Conservation (phyloP, 2,797 vertebrate genomes). For the Ctenopoma multispine region DNA sequence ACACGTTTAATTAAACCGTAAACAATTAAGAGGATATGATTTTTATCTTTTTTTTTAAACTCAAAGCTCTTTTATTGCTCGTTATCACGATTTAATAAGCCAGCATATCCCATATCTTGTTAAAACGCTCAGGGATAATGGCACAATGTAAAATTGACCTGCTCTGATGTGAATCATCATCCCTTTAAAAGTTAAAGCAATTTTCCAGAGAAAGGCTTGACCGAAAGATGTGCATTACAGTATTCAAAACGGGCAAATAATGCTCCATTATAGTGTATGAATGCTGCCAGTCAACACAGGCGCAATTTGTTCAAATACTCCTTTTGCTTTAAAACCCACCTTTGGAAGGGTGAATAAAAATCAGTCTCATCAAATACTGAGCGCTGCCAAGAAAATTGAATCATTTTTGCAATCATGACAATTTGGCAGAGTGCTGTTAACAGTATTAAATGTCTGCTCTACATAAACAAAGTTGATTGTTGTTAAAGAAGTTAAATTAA, state of each 20-base stretch:
- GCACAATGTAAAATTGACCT: slow-evolving; percentile 94
- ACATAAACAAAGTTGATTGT: slow-evolving; percentile 96
- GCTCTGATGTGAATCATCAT: slow-evolving; percentile 93
- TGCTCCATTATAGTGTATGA: slow-evolving; percentile 97
- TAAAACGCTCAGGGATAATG: slow-evolving; percentile 94
- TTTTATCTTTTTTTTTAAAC: slow-evolving; percentile 58
- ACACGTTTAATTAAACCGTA: slow-evolving; percentile 51
- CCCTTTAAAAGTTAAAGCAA: slow-evolving; percentile 99
- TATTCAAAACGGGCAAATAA: slow-evolving; percentile 99
- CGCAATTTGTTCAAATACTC: slow-evolving; percentile 97
- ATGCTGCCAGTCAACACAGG: slow-evolving; percentile 97
- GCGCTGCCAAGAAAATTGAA: slow-evolving; percentile 93
- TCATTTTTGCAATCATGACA: slow-evolving; percentile 98
- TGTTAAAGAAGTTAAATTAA: slow-evolving; percentile 78
- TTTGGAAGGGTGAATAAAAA: slow-evolving; percentile 97
- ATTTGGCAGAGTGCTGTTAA: slow-evolving; percentile 98
- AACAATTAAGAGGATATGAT: slow-evolving; percentile 36
- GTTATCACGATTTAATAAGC: slow-evolving; percentile 89
- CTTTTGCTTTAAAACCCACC: slow-evolving; percentile 92
- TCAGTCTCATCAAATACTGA: slow-evolving; percentile 96
- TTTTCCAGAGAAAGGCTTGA: slow-evolving; percentile 96
- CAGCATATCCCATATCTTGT: slow-evolving; percentile 90
- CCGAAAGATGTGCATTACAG: slow-evolving; percentile 95
- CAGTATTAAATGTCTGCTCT: slow-evolving; percentile 96
- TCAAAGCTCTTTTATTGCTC: slow-evolving; percentile 56